Base-by-base conservation (phyloP, 2,113 vertebrate species). In the Marmota monax region DNA sequence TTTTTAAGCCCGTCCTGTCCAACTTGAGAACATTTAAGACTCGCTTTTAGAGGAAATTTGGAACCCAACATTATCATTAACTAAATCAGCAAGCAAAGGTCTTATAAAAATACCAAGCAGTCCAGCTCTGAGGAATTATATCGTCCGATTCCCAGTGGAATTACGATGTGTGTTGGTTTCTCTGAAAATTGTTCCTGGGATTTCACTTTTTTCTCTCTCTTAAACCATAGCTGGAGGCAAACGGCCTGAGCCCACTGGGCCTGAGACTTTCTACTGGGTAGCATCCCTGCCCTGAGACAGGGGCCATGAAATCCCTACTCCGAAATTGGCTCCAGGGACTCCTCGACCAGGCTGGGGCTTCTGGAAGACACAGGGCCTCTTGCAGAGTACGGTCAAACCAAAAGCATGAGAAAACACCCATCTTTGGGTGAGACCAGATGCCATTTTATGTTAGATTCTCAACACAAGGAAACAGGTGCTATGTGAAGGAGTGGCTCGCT, bases 31-130 rank as follows among this genome's bases (percentile, higher is more conserved):
- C 89, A 96, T 90, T 96, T 96, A 96, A 94, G 94, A 90, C 76
- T 92, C 94, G 58, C 84, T 94, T 96, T 92, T 61, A 93, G 95
- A 96, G 87, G 88, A 93, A 97, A 96, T 94, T 96, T 98, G 98
- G 98, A 98, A 92, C 13, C 61, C 84, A 97, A 97, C 96, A 45
- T 95, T 96, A 95, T 98, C 96, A 98, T 98, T 98, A 97, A 94
- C 89, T 97, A 94, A 98, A 96, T 96, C 82, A 95, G 94, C 96
- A 83, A 93, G 96, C 87, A 32, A 90, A 2, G 73, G 87, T 90
- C 96, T 78, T 96, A 93, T 96, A 53, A 97, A 92, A 97, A 85
- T 74, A 88, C 92, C 89, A 70, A 88, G 84, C 34, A 0, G 74
- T 48, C 22, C 37, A 45, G 77, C 88, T 95, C 84, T 61, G 78